Evolutionary conservation across 2,113 vertebrate species (phyloP), one percentile per base, ranked within the genome.

Genomic region (Xiphorhynchus elegans): DNA sequence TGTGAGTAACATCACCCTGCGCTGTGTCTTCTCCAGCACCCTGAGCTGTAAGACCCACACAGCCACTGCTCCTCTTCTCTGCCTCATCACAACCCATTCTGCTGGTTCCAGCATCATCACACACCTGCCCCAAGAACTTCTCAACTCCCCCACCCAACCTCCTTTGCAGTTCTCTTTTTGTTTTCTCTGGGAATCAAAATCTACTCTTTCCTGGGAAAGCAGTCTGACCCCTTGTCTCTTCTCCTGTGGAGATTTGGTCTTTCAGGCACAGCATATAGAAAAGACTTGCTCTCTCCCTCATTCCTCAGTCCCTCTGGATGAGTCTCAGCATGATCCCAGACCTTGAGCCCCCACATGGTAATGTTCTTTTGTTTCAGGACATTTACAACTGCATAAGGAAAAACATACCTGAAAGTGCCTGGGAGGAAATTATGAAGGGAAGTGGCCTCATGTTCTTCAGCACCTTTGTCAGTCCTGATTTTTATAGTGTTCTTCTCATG

Each of bases 41-140:
- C 37, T 47, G 7, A 1, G 5, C 28, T 0, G 0, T n/a, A 64
- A 85, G 63, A 80, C 10, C 31, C 10, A 2, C 0, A 0, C 46
- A 62, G 35, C 37, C 49, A 72, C 31, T 14, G 23, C 33, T 66
- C 19, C 28, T 69, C 33, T 67, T 17, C 40, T 50, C 39, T 40
- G 20, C 31, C 55, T 24, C 23, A 67, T 63, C 40, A 50, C 42
- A 74, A 39, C 23, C 37, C 21, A 14, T 33, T 84, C 77, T 6
- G 2, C 58, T 58, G 40, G 12, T 56, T 76, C 55, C 58, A 72
- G 29, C 4, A 1, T n/a, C 29, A 66, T 19, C 55, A 50, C 5
- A 3, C 15, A 42, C 18, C 23, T 68, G 23, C n/a, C 49, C 49
- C 3, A 4, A 60, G 37, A 52, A 20, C 33, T 58, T 37, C 49